Evolutionary conservation across 2,888 invertebrate species (phyloP).

Genomic region (Mallateleia sp.): DNA sequence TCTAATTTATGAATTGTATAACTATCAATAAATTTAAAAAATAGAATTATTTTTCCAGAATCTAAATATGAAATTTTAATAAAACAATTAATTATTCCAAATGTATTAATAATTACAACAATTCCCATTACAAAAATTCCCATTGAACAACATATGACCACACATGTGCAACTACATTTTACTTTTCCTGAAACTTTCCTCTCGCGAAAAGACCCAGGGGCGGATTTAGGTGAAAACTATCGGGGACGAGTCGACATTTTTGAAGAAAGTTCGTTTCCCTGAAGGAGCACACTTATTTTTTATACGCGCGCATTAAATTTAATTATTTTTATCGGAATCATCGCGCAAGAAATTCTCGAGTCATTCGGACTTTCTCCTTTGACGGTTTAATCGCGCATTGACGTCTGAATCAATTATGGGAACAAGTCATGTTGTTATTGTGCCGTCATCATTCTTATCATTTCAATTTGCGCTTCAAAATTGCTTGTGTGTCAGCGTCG

Average conservation of each 20-base stretch:
- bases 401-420: conserved; percentile 67
- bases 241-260: not conserved
- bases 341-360: conserved; percentile 40
- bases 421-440: conserved; percentile 64
- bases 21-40: no score
- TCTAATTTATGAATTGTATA: no score
- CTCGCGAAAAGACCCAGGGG: no score
- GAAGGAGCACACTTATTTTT: not conserved
- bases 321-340: conserved; percentile 45
- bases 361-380: conserved; percentile 64
- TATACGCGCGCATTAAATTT: conserved; percentile 23
- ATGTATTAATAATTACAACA: no score
- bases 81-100: no score
- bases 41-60: no score
- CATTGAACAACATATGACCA: no score
- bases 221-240: not conserved
- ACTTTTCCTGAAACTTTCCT: no score
- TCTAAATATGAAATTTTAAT: no score
- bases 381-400: conserved; percentile 64
- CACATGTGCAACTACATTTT: no score
- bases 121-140: no score
- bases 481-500: conserved; percentile 68
- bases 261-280: not conserved
- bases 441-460: conserved; percentile 71
- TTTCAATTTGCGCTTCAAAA: conserved; percentile 66